Evolutionary conservation across 2,113 vertebrate species (phyloP).

Genomic region (Dipodomys merriami): DNA sequence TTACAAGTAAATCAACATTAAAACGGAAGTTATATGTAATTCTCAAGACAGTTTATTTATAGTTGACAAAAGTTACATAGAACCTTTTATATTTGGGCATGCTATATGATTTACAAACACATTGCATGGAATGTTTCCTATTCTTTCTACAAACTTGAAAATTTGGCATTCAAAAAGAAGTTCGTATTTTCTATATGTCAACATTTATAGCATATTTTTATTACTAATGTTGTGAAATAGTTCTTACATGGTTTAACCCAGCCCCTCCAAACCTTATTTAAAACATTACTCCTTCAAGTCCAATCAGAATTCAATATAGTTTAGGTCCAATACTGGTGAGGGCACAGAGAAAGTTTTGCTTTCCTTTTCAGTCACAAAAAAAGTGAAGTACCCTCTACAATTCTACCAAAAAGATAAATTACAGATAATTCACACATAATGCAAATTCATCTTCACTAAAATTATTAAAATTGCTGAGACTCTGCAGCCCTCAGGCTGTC

Average conservation of each 20-base stretch:
- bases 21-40: background rate
- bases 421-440: background rate
- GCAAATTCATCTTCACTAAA: background rate
- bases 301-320: background rate
- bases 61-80: background rate
- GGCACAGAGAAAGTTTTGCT: background rate
- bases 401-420: conserved; percentile 5
- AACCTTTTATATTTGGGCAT: background rate
- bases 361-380: background rate
- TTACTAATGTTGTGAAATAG: conserved; percentile 8
- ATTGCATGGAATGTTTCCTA: background rate
- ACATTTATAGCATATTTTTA: background rate
- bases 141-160: background rate
- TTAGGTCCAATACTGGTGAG: background rate
- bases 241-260: background rate
- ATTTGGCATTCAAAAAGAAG: background rate
- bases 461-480: conserved; percentile 5
- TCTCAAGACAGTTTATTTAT: background rate
- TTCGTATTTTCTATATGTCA: background rate
- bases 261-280: background rate
- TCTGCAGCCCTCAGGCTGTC: background rate
- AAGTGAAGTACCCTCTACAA: background rate
- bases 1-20: background rate
- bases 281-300: background rate
- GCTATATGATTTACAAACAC: background rate